Evolutionary conservation across 2,113 vertebrate genomes (phyloP).

Genomic region (Nannobrachium achirus): DNA sequence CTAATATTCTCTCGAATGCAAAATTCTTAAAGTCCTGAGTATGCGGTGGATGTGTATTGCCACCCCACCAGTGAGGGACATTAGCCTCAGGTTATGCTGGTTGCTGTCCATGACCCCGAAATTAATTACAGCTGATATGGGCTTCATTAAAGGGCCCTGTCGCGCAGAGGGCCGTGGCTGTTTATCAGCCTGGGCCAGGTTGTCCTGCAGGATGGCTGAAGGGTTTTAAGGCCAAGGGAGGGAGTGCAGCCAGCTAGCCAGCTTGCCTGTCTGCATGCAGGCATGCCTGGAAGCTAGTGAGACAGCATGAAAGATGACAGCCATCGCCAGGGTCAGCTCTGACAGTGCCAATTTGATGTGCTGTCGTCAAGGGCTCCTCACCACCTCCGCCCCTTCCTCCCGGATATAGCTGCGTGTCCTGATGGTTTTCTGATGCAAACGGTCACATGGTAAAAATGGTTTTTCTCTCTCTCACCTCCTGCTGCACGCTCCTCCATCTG

Average conservation of each 20-base stretch:
- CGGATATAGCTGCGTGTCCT: conserved; percentile 89
- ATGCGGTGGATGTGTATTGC: conserved; percentile 11
- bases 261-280: conserved; percentile 26
- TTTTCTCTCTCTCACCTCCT: conserved; percentile 85
- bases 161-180: conserved; percentile 51
- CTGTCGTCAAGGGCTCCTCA: conserved; percentile 86
- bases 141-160: conserved; percentile 57
- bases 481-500: conserved; percentile 98
- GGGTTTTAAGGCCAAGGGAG: conserved; percentile 61
- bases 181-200: conserved; percentile 63
- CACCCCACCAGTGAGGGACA: conserved; percentile 46
- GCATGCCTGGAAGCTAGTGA: conserved; percentile 56
- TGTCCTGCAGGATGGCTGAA: conserved; percentile 53
- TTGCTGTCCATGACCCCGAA: conserved; percentile 57
- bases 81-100: conserved; percentile 62
- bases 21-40: conserved; percentile 5
- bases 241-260: conserved; percentile 41
- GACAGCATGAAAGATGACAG: conserved; percentile 78
- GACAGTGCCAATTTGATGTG: conserved; percentile 93
- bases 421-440: conserved; percentile 98
- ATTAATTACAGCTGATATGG: conserved; percentile 70
- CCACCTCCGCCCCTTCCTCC: conserved; percentile 48
- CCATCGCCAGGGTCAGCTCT: conserved; percentile 88
- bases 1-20: conserved; percentile 31
- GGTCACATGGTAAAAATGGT: conserved; percentile 95